Base-by-base conservation (phyloP, 2,888 invertebrate genomes). In the Rambutsinella grinnellia region DNA sequence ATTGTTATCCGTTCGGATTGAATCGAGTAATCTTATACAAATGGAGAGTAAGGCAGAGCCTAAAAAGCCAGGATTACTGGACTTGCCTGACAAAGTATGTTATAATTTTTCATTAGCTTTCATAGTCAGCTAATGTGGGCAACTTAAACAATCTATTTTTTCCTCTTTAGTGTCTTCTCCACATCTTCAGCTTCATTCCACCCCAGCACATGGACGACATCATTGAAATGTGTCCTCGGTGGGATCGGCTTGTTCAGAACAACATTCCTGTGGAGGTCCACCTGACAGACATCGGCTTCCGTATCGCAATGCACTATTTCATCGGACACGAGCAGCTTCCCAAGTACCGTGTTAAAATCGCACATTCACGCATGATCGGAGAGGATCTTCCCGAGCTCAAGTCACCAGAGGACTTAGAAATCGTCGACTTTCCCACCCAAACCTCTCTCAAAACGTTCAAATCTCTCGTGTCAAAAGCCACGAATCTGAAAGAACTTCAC, bases 271-370 rank as follows among this genome's bases (percentile, higher is more conserved):
- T 76, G 2, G 75, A 76, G 13, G 44, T 61, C 3, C 63, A 61
- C 23, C 36, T 68, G 13, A 68, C 75, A 0, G 75, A 76, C 51
- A 61, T 76, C 51, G 75, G 75, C 5, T 76, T 76, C n/a, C 68
- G 75, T 2, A 19, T 76, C 17, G 68, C 51, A 3, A 13, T 51
- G 21, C 68, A 68, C 24, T 62, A 62, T 27, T 76, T 76, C 44
- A 27, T 62, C 13, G 75, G 47, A 3, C 36, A 54, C 6, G 8
- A 26, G 0, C 49, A 68, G 1, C 28, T 76, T 1, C 51, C 62
- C 21, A 69, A 76, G 19, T 76, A 68, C 46, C 27, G 62, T 0
- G 27, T 76, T 0, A 56, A 57, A 56, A 23, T 61, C 3, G 19
- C 56, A 8, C 68, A 76, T 8, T 68, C 75, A 23, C 68, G 68